These are phyloP conservation scores for Yasuhikotakia modesta DNA, from an alignment of 2,797 vertebrate species.

Conservation along the genomic window DNA sequence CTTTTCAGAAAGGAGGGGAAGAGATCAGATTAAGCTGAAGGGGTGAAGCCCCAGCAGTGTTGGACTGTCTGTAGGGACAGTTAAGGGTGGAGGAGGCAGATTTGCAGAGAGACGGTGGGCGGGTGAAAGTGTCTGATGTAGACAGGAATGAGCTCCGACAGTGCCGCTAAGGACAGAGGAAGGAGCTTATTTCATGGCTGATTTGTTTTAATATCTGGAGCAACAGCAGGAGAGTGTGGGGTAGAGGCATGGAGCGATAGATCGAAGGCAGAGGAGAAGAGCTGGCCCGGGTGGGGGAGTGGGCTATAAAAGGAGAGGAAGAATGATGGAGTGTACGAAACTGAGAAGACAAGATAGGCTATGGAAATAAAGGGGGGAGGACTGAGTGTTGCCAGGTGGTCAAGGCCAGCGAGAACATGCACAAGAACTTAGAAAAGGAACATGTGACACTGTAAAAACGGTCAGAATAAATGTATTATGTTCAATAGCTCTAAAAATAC, in stretches of 20 bases:
- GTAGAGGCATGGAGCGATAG: conserved; percentile 47
- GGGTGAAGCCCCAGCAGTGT: conserved; percentile 36
- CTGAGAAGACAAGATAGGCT: conserved; percentile 42
- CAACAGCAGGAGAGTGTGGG: conserved; percentile 65
- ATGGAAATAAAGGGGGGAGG: conserved; percentile 19
- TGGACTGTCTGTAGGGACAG: conserved; percentile 27
- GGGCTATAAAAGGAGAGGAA: conserved; percentile 41
- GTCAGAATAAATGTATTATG: background rate
- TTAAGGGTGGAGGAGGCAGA: conserved; percentile 33
- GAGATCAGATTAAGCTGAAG: conserved; percentile 32
- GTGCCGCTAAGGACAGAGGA: conserved; percentile 74
- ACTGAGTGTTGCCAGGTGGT: conserved; percentile 45
- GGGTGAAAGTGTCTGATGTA: conserved; percentile 69
- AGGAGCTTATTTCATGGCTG: conserved; percentile 83
- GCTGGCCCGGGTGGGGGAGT: conserved; percentile 31
- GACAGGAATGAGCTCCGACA: conserved; percentile 73
- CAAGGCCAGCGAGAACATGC: conserved; percentile 38
- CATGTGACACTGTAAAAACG: background rate
- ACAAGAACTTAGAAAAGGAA: conserved; percentile 8
- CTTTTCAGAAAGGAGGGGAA: conserved; percentile 16
- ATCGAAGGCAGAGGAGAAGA: conserved; percentile 41
- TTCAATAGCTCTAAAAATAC: too few species aligned
- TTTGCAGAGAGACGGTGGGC: conserved; percentile 53
- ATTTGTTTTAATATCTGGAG: conserved; percentile 80
- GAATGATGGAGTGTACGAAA: conserved; percentile 32